Base-by-base conservation (phyloP, 2,797 vertebrate species). In the Onychomys leucogaster region DNA sequence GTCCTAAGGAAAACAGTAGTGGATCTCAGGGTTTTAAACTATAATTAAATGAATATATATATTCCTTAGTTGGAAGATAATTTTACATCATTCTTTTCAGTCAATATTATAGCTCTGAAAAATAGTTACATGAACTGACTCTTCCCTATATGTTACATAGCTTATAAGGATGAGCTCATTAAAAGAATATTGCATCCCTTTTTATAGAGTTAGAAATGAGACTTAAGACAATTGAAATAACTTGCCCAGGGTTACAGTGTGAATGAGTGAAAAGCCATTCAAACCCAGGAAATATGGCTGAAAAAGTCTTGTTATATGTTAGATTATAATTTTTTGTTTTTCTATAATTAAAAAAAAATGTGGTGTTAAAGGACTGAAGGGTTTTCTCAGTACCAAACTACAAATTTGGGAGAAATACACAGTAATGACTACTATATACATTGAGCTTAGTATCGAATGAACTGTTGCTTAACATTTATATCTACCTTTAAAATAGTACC, bases 201-300 rank as follows among this genome's bases (percentile, higher is more conserved):
- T 95, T 95, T 89, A 92, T 12, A 83, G 41, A 27, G 75, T 63
- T 75, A 95, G 67, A 94, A 94, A 81, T 95, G 80, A 95, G 90
- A 91, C 67, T 87, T 87, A 94, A 69, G 13, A 90, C 69, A 84
- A 49, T 34, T 96, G 90, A 96, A 95, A 89, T 91, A 77, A 94
- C 37, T 90, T 96, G 80, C 57, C 90, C 69, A 86, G 8, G 6
- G 27, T 93, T 93, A 89, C 3, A 63, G 0, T 93, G 14, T 91
- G 89, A 67, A 46, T 85, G 61, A 93, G 27, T 71, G 29, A 87
- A 91, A 92, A 86, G 65, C 37, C n/a, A 88, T 93, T 73, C 84
- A 76, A 96, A 89, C 49, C 41, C 21, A 94, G 63, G 16, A 85
- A 94, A 17, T 76, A 41, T 95, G 78, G 32, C 67, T 76, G 27